Percentiles rank a stretch among this genome's conserved stretches.
phyloP scores from a whole-genome alignment of 2,113 vertebrate species.

The Geothlypis trichas region DNA sequence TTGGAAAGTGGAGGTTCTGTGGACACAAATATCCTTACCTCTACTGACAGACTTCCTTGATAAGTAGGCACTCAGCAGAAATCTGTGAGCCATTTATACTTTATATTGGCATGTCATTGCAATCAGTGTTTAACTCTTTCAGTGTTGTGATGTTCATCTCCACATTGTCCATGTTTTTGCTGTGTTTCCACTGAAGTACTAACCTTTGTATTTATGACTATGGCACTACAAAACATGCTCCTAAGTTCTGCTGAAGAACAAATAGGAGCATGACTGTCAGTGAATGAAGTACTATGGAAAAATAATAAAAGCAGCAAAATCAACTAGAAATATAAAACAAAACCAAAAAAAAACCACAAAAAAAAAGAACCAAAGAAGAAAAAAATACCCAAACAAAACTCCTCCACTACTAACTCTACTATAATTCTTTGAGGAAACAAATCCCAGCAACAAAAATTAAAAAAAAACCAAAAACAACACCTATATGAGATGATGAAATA shows the following conservation, averaged over 20 bases:
- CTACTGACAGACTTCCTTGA: not conserved
- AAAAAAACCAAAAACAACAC: too few relatives aligned
- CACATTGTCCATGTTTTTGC: not conserved
- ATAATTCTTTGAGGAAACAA: not conserved
- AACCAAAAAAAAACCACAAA: too few relatives aligned
- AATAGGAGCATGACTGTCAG: not conserved
- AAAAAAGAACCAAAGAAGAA: not conserved
- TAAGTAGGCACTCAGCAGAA: not conserved
- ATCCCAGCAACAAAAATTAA: too few relatives aligned
- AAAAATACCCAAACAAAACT: not conserved
- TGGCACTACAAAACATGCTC: not conserved
- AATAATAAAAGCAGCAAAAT: not conserved
- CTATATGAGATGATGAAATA: not conserved
- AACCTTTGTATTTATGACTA: not conserved
- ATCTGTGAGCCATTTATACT: not conserved
- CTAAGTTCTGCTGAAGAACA: not conserved
- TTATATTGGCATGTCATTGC: not conserved
- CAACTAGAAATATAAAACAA: not conserved
- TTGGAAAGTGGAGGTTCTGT: slow-evolving; percentile 23
- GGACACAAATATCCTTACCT: slow-evolving; percentile 16
- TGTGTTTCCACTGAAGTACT: not conserved
- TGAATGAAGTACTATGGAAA: not conserved
- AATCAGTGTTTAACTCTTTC: not conserved
- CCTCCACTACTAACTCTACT: not conserved
- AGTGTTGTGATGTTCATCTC: not conserved